Evolutionary conservation across 2,797 vertebrate genomes (phyloP).

Genomic region (Microctenopoma stevenorrisi): DNA sequence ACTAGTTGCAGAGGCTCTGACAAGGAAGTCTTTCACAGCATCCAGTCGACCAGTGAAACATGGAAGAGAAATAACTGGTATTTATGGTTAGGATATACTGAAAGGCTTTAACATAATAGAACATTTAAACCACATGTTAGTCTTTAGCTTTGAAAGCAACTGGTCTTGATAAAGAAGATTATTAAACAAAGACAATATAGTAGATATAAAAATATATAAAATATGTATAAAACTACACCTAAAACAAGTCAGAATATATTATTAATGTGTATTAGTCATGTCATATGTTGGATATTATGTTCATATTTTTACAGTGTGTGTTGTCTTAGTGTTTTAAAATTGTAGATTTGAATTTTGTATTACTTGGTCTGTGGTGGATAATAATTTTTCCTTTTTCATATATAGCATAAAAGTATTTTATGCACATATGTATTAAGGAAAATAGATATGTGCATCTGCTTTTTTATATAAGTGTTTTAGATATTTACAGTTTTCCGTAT

Average conservation of each 20-base stretch:
- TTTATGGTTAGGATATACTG: slow-evolving; percentile 25
- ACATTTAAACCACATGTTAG: not conserved
- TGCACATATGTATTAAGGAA: too few species aligned
- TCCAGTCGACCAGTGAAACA: slow-evolving; percentile 11
- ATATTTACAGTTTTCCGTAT: too few species aligned
- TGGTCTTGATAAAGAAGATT: not conserved
- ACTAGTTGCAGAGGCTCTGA: slow-evolving; percentile 22
- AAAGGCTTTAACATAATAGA: not conserved
- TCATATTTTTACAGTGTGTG: not conserved
- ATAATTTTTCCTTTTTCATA: too few species aligned
- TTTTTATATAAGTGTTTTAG: too few species aligned
- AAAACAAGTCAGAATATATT: not conserved
- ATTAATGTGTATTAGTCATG: not conserved
- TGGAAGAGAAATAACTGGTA: slow-evolving; percentile 41
- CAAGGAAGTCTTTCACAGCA: slow-evolving; percentile 26
- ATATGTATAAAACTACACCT: too few species aligned
- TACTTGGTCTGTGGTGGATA: not conserved
- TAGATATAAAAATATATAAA: too few species aligned
- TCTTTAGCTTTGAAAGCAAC: slow-evolving; percentile 18
- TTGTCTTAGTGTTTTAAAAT: not conserved
- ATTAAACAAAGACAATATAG: not conserved
- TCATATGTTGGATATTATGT: not conserved
- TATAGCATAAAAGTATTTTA: too few species aligned
- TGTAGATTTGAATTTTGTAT: not conserved
- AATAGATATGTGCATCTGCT: too few species aligned